Base-by-base conservation (phyloP, 2,113 vertebrate genomes). In the Dipodomys spectabilis region DNA sequence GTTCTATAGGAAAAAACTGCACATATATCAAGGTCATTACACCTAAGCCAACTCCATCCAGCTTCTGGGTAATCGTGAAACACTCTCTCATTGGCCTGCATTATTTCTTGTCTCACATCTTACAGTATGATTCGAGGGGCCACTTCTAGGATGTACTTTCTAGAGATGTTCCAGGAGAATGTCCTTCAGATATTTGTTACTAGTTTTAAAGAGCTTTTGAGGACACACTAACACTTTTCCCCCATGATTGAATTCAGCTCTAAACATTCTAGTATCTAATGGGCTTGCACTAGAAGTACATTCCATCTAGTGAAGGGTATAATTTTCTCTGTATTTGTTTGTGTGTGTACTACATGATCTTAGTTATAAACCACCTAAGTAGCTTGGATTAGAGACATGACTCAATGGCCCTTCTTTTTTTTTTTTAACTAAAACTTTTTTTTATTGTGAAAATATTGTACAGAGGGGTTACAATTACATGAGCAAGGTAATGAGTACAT, bases 1-100 rank as follows among this genome's bases (percentile, higher is more conserved):
- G 35, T 23, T 88, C 30, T 64, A 13, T 32, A 69, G 60, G 35
- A 4, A 79, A 82, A 75, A 8, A 79, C 83, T 89, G 75, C 89
- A 62, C 69, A 8, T 7, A 23, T 7, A n/a, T 57, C 35, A 93
- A 95, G 82, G 84, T 86, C 72, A 75, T 35, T 18, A 20, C 16
- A 73, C 22, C 28, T 64, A 53, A 6, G 39, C 39, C 39, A 39
- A 39, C 39, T 39, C 39, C 39, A 9, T 72, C 1, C 39, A 85
- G 28, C 30, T 88, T 85, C 25, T 45, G 39, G 79, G 65, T 49
- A 87, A 81, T 91, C 89, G 27, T 45, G 68, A 92, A 91, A 74
- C 49, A 57, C 30, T 30, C 23, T 75, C 22, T 79, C 32, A 89
- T 28, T 28, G 49, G 74, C 45, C 23, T 53, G 20, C 7, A n/a